phyloP scores from a whole-genome alignment of 2,888 invertebrate genomes.

The Oscheius myriophilus region DNA sequence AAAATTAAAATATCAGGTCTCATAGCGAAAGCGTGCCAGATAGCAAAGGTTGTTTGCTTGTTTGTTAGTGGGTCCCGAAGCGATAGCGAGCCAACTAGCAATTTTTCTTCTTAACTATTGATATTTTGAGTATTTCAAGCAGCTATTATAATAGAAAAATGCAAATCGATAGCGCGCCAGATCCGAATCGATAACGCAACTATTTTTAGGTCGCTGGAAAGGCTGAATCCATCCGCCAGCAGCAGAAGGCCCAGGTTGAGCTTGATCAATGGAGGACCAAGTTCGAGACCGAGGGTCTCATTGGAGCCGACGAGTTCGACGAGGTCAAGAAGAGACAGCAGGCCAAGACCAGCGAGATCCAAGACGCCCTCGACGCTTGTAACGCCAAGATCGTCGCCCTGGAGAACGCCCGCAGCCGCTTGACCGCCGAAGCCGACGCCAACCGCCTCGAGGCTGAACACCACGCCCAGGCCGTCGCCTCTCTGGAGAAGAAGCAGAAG shows the following conservation, averaged over 20 bases:
- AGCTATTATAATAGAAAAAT: too few species aligned
- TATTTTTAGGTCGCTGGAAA: slow-evolving; percentile 57
- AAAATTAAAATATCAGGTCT: too few species aligned
- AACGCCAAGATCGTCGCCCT: slow-evolving; percentile 68
- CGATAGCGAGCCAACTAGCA: too few species aligned
- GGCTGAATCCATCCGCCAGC: slow-evolving; percentile 92
- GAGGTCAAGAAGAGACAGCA: slow-evolving; percentile 61
- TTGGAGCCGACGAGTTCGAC: slow-evolving; percentile 69
- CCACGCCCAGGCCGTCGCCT: slow-evolving; percentile 76
- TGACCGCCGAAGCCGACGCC: slow-evolving; percentile 96
- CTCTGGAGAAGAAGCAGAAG: slow-evolving; percentile 99
- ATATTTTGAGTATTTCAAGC: too few species aligned
- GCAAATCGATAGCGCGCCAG: too few species aligned
- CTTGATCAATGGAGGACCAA: slow-evolving; percentile 85
- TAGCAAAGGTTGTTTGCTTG: too few species aligned
- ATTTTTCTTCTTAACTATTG: too few species aligned
- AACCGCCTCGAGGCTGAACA: slow-evolving; percentile 72
- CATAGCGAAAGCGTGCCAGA: too few species aligned
- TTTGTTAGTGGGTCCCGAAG: too few species aligned
- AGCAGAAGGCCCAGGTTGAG: slow-evolving; percentile 90
- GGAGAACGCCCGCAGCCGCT: slow-evolving; percentile 73
- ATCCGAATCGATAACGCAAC: too few species aligned
- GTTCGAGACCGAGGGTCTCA: slow-evolving; percentile 79
- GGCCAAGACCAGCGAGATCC: slow-evolving; percentile 54
- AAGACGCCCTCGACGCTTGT: slow-evolving; percentile 59